These are phyloP conservation scores for Enteromius argenteus DNA, from an alignment of 2,797 vertebrate species.

Conservation along the genomic window DNA sequence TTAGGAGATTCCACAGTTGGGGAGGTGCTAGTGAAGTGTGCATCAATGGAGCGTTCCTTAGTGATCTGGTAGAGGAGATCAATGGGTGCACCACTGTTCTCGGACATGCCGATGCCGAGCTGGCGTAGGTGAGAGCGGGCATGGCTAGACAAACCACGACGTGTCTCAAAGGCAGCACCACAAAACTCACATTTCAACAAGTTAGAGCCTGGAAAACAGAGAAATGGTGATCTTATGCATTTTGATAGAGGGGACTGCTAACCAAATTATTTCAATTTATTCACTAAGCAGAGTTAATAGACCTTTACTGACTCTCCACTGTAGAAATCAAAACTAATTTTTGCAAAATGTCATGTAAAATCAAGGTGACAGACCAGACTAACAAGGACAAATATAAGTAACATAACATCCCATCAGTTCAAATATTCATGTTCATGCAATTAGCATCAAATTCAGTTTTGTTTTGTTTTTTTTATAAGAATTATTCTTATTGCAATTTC, in stretches of 20 bases:
- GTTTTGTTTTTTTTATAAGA: not conserved
- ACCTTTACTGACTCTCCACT: not conserved
- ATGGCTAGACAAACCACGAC: constrained; percentile 90
- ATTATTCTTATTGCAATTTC: not conserved
- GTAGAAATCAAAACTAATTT: not conserved
- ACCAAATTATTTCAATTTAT: not conserved
- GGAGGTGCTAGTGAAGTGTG: constrained; percentile 56
- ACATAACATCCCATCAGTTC: not conserved
- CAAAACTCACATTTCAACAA: constrained; percentile 87
- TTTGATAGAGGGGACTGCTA: constrained; percentile 5
- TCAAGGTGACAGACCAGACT: not conserved
- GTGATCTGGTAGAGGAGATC: constrained; percentile 88
- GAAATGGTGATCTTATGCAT: not conserved
- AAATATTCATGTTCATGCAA: not conserved
- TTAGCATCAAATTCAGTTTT: not conserved
- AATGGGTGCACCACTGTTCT: constrained; percentile 89
- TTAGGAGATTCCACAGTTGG: constrained; percentile 69
- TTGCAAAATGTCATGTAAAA: not conserved
- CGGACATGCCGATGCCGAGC: constrained; percentile 86
- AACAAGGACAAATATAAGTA: too few species aligned
- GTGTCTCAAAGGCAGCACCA: constrained; percentile 86
- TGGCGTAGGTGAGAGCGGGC: constrained; percentile 91
- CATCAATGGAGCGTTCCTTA: constrained; percentile 80
- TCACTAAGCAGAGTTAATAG: not conserved
- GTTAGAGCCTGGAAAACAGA: constrained; percentile 50